Percentiles rank a stretch among this genome's conserved stretches.
Evolutionary conservation across 2,113 vertebrate species (phyloP).

Genomic region (Oreochromis aureus): DNA sequence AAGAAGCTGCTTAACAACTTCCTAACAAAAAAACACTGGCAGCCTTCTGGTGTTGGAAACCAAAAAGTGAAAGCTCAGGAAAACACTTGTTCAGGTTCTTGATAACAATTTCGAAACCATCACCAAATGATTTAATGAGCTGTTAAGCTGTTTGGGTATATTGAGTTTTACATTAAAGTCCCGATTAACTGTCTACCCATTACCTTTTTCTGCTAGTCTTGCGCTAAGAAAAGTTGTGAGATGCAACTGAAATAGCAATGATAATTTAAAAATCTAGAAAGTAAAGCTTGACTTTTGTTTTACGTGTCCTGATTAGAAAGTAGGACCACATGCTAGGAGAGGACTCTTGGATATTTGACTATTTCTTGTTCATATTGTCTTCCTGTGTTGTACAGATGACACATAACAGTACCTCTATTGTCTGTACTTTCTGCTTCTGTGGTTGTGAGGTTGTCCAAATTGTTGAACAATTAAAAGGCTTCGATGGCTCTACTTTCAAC

Average conservation of each 20-base stretch:
- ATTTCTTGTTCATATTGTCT: constrained; percentile 12
- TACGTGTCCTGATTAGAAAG: not conserved
- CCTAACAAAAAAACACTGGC: not conserved
- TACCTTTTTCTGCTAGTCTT: not conserved
- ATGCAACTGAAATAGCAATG: not conserved
- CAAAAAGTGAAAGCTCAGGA: not conserved
- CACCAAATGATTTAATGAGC: not conserved
- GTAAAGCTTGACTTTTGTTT: not conserved
- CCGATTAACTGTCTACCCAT: not conserved
- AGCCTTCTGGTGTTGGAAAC: not conserved
- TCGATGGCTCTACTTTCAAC: constrained; percentile 15
- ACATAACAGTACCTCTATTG: constrained; percentile 30
- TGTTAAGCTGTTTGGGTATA: not conserved
- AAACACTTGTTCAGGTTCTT: not conserved
- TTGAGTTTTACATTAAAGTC: not conserved
- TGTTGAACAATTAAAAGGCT: constrained; percentile 45
- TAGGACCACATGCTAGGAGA: not conserved
- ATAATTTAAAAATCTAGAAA: not conserved
- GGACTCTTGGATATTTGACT: constrained; percentile 11
- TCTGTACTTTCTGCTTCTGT: constrained; percentile 50
- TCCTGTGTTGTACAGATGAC: constrained; percentile 27
- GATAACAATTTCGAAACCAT: not conserved
- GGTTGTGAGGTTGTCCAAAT: constrained; percentile 47
- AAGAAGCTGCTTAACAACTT: not conserved
- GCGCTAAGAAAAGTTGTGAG: not conserved